These are phyloP conservation scores for Ceratina japonica DNA, from an alignment of 1,140 invertebrate genomes.

Conservation along the genomic window DNA sequence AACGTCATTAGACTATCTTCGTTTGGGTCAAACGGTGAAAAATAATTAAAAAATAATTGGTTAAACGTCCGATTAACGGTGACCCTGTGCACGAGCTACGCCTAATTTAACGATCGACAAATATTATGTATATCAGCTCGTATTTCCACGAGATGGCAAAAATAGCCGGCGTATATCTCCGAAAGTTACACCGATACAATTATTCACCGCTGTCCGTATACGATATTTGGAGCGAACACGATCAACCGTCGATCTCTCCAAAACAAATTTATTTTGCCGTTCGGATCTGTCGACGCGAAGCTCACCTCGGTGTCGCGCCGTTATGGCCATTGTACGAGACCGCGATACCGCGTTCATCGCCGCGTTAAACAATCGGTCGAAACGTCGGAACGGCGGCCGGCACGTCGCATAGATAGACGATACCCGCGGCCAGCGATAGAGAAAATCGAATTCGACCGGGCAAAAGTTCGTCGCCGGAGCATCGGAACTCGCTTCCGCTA, in stretches of 20 bases:
- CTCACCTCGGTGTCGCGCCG: too few species aligned
- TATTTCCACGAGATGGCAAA: neutral
- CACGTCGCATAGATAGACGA: too few species aligned
- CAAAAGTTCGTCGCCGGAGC: too few species aligned
- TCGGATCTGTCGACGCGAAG: too few species aligned
- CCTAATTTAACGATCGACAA: conserved; percentile 1
- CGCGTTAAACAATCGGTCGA: too few species aligned
- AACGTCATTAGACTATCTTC: too few species aligned
- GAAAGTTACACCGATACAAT: neutral
- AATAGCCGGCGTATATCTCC: neutral
- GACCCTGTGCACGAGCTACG: neutral
- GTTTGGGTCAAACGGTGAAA: neutral
- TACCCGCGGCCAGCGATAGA: too few species aligned
- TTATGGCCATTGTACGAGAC: too few species aligned
- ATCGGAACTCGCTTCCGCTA: too few species aligned
- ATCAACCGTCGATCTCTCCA: neutral
- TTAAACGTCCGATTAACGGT: neutral
- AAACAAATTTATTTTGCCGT: neutral
- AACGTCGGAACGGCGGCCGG: too few species aligned
- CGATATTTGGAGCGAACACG: neutral
- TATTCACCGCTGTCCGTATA: neutral
- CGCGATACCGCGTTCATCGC: too few species aligned
- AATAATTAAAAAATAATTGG: neutral
- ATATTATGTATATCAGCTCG: neutral
- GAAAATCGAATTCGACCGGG: too few species aligned